Base-by-base conservation (phyloP, 2,888 invertebrate species). In the Dolichomitus sp. region DNA sequence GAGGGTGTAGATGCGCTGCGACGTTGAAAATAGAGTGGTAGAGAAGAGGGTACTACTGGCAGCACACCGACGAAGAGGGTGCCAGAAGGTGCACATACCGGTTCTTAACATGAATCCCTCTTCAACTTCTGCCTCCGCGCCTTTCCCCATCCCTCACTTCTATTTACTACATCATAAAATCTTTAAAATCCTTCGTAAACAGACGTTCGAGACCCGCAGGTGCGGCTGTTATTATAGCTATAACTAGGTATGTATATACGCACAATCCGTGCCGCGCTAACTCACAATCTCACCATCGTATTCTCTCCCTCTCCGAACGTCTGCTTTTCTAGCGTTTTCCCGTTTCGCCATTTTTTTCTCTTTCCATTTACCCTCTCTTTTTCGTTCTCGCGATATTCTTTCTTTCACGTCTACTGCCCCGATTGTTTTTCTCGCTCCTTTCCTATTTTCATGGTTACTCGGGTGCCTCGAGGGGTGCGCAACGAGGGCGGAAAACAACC, bases 141-240 rank as follows among this genome's bases (percentile, higher is more conserved):
- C 30, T 9, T 30, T 4, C n/a, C 30, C 48, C 37, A 12, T 19
- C 45, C 23, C 72, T 33, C 23, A 45, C 2, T 78, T 86, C 77
- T 88, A 86, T 87, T 90, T 88, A 90, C 84, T 87, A 86, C 88
- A 87, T 87, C 85, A 85, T 87, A 87, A 89, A 90, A 90, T 88
- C 84, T 87, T 88, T 81, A 84, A 89, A 89, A 89, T 86, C 82
- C 84, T 74, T 42, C 54, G 65, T 75, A 66, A 84, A 17, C 73
- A 81, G 75, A 37, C 69, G 74, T 75, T 77, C 45, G 59, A 77
- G 69, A 12, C n/a, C 40, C 40, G 23, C 82, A 78, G 63, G 48
- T 54, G 83, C 76, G 68, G 63, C 33, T 14, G 30, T 40, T 19
- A 59, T 66, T 65, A 54, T 52, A 68, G 61, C 63, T 57, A 54